These are phyloP conservation scores for Unio pictorum DNA, from an alignment of 2,888 invertebrate species.

Conservation along the genomic window DNA sequence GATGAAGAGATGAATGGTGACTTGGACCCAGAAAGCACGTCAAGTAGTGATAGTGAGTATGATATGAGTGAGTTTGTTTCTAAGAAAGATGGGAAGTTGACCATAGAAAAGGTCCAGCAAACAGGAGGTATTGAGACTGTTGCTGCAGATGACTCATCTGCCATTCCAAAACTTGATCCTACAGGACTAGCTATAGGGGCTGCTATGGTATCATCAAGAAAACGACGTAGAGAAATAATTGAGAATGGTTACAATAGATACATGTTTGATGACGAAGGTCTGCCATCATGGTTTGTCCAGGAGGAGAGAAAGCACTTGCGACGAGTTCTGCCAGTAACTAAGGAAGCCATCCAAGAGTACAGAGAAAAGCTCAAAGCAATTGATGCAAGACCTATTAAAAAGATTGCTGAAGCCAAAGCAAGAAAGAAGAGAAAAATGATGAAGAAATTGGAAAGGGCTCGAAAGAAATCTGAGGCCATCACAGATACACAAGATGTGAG, in stretches of 20 bases:
- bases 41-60: slow-evolving; percentile 50
- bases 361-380: slow-evolving; percentile 83
- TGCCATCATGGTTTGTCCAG: slow-evolving; percentile 96
- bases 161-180: slow-evolving; percentile 72
- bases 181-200: slow-evolving; percentile 94
- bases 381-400: slow-evolving; percentile 96
- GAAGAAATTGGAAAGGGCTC: slow-evolving; percentile 90
- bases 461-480: slow-evolving; percentile 95
- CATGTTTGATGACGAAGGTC: slow-evolving; percentile 89
- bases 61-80: slow-evolving; percentile 38
- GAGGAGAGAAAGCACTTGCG: slow-evolving; percentile 94
- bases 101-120: slow-evolving; percentile 60
- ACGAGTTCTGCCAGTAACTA: slow-evolving; percentile 87
- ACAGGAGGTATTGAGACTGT: slow-evolving; percentile 80
- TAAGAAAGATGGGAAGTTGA: slow-evolving; percentile 16
- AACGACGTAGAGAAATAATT: slow-evolving; percentile 89
- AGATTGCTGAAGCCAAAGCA: slow-evolving; percentile 97
- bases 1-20: slow-evolving; percentile 32
- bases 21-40: slow-evolving; percentile 19
- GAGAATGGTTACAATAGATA: slow-evolving; percentile 95
- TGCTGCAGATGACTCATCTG: slow-evolving; percentile 70
- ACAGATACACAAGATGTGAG: slow-evolving; percentile 91
- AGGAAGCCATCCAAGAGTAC: slow-evolving; percentile 87
- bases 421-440: slow-evolving; percentile 93
- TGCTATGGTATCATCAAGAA: slow-evolving; percentile 90